These are phyloP conservation scores for Lateolabrax maculatus DNA, from an alignment of 2,797 vertebrate species.

Conservation along the genomic window DNA sequence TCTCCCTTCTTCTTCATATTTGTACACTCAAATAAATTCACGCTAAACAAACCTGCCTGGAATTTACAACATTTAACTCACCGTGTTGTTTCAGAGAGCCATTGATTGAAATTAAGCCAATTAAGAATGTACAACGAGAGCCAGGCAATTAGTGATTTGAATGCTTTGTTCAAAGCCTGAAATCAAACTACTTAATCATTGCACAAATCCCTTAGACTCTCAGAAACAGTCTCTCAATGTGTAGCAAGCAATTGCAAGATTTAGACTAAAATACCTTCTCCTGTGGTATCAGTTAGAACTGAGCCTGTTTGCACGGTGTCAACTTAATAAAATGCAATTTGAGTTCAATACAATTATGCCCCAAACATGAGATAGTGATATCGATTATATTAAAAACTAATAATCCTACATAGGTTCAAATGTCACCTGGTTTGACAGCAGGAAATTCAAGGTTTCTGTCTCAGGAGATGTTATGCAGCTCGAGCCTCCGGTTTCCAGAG, in stretches of 20 bases:
- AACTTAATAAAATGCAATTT: slow-evolving; percentile 23
- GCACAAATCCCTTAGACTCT: slow-evolving; percentile 49
- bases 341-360: slow-evolving; percentile 9
- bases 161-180: slow-evolving; percentile 48
- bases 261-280: background rate
- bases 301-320: slow-evolving; percentile 2
- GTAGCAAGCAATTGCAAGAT: slow-evolving; percentile 4
- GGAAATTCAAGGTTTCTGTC: slow-evolving; percentile 8
- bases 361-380: background rate
- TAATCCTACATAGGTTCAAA: slow-evolving; percentile 1
- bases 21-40: background rate
- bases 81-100: slow-evolving; percentile 21
- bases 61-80: slow-evolving; percentile 19
- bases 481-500: slow-evolving; percentile 21
- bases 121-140: slow-evolving; percentile 47
- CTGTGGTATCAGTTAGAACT: slow-evolving; percentile 1
- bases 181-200: slow-evolving; percentile 61
- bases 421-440: slow-evolving; percentile 20
- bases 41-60: background rate
- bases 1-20: background rate
- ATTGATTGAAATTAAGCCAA: slow-evolving; percentile 65
- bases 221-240: slow-evolving; percentile 10
- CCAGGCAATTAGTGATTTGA: slow-evolving; percentile 41
- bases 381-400: background rate
- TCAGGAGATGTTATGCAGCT: slow-evolving; percentile 8